Percentiles rank a stretch among this genome's conserved stretches.
phyloP scores from a whole-genome alignment of 2,888 invertebrate species.

The Mimumesa dahlbomi region DNA sequence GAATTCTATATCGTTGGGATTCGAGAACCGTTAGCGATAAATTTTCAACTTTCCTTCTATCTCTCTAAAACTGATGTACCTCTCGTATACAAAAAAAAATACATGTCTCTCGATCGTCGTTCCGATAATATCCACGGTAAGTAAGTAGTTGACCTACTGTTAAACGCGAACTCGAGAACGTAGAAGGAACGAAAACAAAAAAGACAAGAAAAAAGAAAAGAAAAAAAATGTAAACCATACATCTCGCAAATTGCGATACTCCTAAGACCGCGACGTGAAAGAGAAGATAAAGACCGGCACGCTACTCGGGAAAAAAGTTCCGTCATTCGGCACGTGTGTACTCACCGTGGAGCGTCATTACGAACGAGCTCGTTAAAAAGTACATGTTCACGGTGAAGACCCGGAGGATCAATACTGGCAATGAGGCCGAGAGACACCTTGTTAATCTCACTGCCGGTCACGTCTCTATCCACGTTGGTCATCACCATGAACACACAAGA shows the following conservation, averaged over 20 bases:
- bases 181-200: not conserved
- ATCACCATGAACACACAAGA: constrained; percentile 30
- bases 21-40: too few relatives aligned
- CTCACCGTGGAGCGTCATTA: constrained; percentile 41
- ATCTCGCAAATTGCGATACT: not conserved
- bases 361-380: constrained; percentile 57
- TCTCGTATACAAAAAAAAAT: too few relatives aligned
- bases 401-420: constrained; percentile 49
- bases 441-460: constrained; percentile 59
- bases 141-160: too few relatives aligned
- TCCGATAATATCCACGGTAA: not conserved
- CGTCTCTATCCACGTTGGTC: constrained; percentile 52
- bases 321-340: constrained; percentile 47
- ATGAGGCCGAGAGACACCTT: constrained; percentile 52
- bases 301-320: constrained; percentile 16
- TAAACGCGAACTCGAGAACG: not conserved
- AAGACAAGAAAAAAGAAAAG: not conserved
- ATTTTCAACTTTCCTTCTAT: too few relatives aligned
- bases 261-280: constrained; percentile 18
- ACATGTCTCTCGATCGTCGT: too few relatives aligned
- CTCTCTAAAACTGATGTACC: too few relatives aligned
- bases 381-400: constrained; percentile 40
- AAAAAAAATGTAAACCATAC: not conserved
- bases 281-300: constrained; percentile 34
- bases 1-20: too few relatives aligned